Conservation (phyloP, 2,888 invertebrate species). For the Parapristionchus giblindavisi region DNA sequence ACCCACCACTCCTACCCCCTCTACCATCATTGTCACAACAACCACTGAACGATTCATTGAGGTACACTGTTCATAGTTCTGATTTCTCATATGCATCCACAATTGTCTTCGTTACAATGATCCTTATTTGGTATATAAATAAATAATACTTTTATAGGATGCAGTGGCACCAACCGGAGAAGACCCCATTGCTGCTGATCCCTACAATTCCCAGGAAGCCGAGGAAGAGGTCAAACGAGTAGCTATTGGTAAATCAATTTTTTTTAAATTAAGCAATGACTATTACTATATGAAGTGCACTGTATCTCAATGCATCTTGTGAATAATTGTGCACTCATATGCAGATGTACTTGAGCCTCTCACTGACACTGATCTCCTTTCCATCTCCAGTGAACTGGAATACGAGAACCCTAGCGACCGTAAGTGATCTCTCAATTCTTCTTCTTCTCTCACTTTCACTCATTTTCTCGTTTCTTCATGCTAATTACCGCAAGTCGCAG, state of each 20-base stretch:
- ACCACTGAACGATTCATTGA: slow-evolving; percentile 21
- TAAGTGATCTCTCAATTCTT: neutral
- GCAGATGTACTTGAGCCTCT: slow-evolving; percentile 34
- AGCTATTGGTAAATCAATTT: no score
- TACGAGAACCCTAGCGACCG: slow-evolving; percentile 34
- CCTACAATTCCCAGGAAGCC: no score
- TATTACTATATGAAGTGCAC: no score
- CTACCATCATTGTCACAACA: neutral
- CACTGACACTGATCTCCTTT: slow-evolving; percentile 10
- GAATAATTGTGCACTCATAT: neutral
- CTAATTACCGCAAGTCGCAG: slow-evolving; percentile 8
- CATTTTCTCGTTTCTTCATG: neutral
- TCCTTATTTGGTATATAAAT: no score
- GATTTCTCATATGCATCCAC: no score
- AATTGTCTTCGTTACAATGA: no score
- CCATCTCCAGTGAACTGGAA: slow-evolving; percentile 34
- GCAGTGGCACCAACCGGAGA: no score
- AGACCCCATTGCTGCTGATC: no score
- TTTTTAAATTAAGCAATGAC: no score
- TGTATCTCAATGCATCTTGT: no score
- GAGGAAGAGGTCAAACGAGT: no score
- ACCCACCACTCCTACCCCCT: neutral
- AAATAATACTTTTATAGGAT: no score
- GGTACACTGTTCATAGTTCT: neutral
- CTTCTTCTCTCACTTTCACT: neutral